Evolutionary conservation across 1,140 invertebrate species (phyloP), one percentile per base, ranked within the genome.

Genomic region (Meteorus sp.): DNA sequence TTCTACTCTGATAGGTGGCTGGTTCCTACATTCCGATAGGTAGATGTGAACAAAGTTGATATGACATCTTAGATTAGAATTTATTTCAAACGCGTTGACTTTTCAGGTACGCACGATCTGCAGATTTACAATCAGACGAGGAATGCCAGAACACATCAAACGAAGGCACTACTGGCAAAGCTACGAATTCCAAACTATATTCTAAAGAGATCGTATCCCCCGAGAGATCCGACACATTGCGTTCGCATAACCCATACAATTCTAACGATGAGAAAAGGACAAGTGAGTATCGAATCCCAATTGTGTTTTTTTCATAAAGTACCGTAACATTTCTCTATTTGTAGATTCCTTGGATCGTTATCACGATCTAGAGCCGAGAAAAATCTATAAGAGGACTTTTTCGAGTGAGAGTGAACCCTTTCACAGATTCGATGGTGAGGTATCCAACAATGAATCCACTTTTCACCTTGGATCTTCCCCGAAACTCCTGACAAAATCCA

Each of bases 331-430:
- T 0, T 41, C 41, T 41, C n/a, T 1, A 39, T 53, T 47, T 39
- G 17, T 39, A 59, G 57, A 44, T 44, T 53, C 57, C 7, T 19
- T 51, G 3, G 50, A 59, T 37, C 48, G 33, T 31, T 39, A 39
- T 53, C 31, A 33, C 9, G 52, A 62, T 17, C 29, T n/a, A 6
- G 43, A 52, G 44, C 27, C 35, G 43, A 52, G n/a, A 25, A 59
- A 44, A 56, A 47, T 20, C 41, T 13, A 64, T 41, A 65, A 53
- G 44, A 65, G 68, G 43, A 69, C 66, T 39, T 50, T 72, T 59
- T 71, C 68, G 44, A 72, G 72, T 55, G 73, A 76, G 61, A 75
- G 66, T 60, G 74, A 76, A 47, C 65, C 67, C 7, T 69, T 69
- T 27, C 70, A 73, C 22, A 63, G 67, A 62, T 74, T 67, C 56